Evolutionary conservation across 1,140 invertebrate genomes (phyloP).

Genomic region (Zophobas morio): DNA sequence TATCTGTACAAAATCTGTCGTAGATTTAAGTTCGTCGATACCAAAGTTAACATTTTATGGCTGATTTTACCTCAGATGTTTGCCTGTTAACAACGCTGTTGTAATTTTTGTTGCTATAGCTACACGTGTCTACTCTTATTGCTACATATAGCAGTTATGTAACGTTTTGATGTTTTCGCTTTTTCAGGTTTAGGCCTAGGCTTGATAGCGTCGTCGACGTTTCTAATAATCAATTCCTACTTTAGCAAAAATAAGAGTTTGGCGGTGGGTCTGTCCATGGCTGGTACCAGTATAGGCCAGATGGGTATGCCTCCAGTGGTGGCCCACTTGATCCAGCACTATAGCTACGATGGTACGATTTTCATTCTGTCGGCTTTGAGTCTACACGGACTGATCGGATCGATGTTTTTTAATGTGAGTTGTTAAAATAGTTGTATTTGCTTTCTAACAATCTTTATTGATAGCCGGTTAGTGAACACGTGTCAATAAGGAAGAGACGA

Average conservation of each 20-base stretch:
- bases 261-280: constrained; percentile 80
- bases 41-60: no score
- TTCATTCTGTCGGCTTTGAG: constrained; percentile 75
- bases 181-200: constrained; percentile 76
- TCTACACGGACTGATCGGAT: constrained; percentile 71
- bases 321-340: constrained; percentile 71
- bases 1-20: no score
- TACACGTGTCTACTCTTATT: neutral
- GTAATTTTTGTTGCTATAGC: no score
- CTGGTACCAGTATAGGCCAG: constrained; percentile 81
- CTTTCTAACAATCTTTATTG: constrained; percentile 24
- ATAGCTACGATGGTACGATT: constrained; percentile 73
- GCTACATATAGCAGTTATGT: neutral
- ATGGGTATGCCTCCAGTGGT: constrained; percentile 82
- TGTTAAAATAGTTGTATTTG: neutral
- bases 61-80: no score
- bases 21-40: no score
- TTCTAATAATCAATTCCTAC: constrained; percentile 81
- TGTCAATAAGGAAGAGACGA: constrained; percentile 12
- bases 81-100: no score
- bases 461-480: constrained; percentile 35
- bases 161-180: constrained; percentile 43
- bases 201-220: constrained; percentile 77
- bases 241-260: constrained; percentile 77
- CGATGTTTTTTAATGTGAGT: constrained; percentile 63